Conservation (phyloP, 2,888 invertebrate species). For the Drosophila neoperkinsi region DNA sequence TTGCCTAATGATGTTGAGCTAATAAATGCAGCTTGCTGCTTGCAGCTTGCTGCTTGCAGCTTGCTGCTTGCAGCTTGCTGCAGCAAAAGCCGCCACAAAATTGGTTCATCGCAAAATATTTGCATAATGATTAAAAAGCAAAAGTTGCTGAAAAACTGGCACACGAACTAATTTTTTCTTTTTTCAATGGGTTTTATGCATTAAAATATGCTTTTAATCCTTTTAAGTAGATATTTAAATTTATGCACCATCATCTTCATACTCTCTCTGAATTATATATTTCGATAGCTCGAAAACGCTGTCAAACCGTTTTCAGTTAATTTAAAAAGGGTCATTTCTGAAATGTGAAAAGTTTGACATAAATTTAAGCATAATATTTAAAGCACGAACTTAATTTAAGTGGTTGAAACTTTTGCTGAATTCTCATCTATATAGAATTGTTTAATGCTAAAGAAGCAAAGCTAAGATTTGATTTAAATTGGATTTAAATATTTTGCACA, state of each 20-base stretch:
- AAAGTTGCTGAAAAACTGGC: not conserved
- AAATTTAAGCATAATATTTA: not conserved
- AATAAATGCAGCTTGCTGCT: constrained; percentile 39
- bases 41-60: constrained; percentile 25
- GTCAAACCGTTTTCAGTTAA: not conserved
- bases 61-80: not conserved
- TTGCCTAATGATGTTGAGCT: constrained; percentile 45
- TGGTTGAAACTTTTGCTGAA: not conserved
- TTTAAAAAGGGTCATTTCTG: not conserved
- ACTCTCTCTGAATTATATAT: not conserved
- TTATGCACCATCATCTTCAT: not conserved
- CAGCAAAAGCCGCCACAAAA: constrained; percentile 1
- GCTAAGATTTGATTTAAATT: not conserved
- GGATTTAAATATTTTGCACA: not conserved
- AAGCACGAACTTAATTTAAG: not conserved
- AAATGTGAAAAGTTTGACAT: not conserved
- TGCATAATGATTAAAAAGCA: constrained; percentile 32
- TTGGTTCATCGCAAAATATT: constrained; percentile 16
- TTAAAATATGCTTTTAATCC: not conserved
- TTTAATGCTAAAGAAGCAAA: not conserved
- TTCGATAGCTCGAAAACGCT: not conserved
- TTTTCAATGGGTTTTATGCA: not conserved
- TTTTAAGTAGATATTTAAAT: not conserved
- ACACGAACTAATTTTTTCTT: not conserved
- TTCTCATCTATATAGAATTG: not conserved